Conservation (phyloP, 2,113 vertebrate species). For the Motacilla tschutschensis region DNA sequence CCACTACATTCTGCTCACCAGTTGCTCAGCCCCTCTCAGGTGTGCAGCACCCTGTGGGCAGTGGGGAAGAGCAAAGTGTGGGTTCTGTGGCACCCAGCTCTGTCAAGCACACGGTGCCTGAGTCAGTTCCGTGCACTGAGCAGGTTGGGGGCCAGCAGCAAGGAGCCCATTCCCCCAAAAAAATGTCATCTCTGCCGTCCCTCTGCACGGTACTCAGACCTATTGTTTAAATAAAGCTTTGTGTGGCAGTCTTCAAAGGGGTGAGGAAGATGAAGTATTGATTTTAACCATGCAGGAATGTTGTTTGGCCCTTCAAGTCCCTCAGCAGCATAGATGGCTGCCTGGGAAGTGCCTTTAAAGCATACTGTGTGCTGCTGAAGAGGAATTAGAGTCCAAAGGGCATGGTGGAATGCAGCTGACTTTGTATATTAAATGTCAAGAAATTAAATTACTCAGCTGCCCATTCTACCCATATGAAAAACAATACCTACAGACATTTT, state of each 20-base stretch:
- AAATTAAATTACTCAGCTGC: background rate
- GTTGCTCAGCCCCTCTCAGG: background rate
- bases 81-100: background rate
- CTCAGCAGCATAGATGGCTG: background rate
- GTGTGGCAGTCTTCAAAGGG: background rate
- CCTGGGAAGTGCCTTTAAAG: background rate
- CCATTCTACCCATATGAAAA: background rate
- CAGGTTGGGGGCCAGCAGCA: background rate
- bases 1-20: background rate
- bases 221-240: background rate
- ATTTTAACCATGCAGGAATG: background rate
- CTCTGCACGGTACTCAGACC: background rate
- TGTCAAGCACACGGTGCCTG: background rate
- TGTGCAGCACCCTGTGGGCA: rapidly evolving
- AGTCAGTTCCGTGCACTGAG: rapidly evolving
- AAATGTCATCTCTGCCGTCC: background rate
- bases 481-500: background rate
- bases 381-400: background rate
- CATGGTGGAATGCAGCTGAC: background rate
- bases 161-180: background rate
- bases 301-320: background rate
- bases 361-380: background rate
- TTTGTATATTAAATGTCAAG: background rate
- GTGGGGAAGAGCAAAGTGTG: rapidly evolving
- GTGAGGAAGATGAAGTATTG: background rate